Evolutionary conservation across 1,140 invertebrate species (phyloP), one percentile per base, ranked within the genome.

Genomic region (Cryptotermes secundus): DNA sequence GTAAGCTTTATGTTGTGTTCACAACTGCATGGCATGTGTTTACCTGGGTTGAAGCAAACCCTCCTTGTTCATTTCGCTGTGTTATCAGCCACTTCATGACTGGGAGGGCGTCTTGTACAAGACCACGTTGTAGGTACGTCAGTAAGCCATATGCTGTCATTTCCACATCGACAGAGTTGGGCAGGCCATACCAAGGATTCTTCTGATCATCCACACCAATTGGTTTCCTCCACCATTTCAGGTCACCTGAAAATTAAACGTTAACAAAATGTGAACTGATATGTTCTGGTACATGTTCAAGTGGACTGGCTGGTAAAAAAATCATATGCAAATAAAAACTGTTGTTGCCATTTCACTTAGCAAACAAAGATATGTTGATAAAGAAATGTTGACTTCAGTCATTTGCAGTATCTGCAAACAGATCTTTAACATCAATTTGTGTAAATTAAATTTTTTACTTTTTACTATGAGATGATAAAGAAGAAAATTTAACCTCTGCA

Each of bases 121-220:
- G 90, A 85, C 93, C 94, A 85, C 93, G 91, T 80, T 92, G 91
- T 1, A 96, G 87, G 87, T 96, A 93, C 1, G 93, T 93, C 2
- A 95, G 88, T 14, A 96, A 89, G 0, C 93, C 96, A 90, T 98
- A 99, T 1, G 96, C 93, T 0, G 97, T 96, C 89, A 97, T 97
- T 88, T 97, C 95, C n/a, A 98, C 93, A 86, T 97, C 96, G 4
- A 96, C 92, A 24, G 95, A 95, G 79, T 94, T 92, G 10, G 95
- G 93, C 79, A 93, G 87, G 38, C 90, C 90, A 81, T 93, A 92
- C 92, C 95, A 95, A 0, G 96, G 95, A 88, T 95, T 96, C 85
- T 94, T 93, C 85, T 93, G 93, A 53, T 94, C 93, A 10, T 89
- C 87, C 4, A 91, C 87, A 0, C 90, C 90, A 0, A 91, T 87